A percentile compares a stretch with the other conserved stretches of the same genome.
Conservation (phyloP, 2,113 vertebrate genomes). For the Cettia cetti region DNA sequence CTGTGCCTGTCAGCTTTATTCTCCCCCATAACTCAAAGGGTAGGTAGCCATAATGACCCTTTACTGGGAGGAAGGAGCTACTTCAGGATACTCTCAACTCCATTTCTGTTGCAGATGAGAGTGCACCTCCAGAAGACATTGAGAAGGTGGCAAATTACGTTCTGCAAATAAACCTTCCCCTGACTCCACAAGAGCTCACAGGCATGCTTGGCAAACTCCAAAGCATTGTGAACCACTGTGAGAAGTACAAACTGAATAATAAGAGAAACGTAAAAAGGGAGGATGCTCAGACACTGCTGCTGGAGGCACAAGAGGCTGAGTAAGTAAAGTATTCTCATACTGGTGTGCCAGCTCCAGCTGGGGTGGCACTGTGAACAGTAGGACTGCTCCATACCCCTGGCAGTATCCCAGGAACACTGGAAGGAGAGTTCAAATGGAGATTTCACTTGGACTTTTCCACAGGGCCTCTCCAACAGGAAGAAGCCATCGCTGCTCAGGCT, state of each 20-base stretch:
- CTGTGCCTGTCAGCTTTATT: conserved; percentile 21
- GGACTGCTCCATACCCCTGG: not conserved
- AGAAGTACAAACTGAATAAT: conserved; percentile 45
- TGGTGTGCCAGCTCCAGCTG: not conserved
- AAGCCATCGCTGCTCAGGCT: not conserved
- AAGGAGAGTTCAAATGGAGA: not conserved
- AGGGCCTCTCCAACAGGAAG: not conserved
- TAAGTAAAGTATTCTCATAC: conserved; percentile 51
- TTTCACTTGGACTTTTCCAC: not conserved
- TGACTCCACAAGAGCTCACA: conserved; percentile 66
- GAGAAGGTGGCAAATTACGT: conserved; percentile 78
- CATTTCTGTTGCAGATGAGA: conserved; percentile 75
- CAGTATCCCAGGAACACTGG: not conserved
- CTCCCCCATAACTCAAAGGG: not conserved
- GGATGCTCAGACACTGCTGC: conserved; percentile 58
- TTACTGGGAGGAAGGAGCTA: not conserved
- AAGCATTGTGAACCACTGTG: conserved; percentile 51
- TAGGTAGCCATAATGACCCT: not conserved
- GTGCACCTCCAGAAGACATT: conserved; percentile 76
- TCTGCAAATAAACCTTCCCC: conserved; percentile 75
- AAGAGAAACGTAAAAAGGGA: conserved; percentile 50
- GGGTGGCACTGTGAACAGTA: not conserved
- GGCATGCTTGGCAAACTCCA: conserved; percentile 72
- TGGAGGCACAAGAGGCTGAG: conserved; percentile 67
- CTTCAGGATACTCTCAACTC: not conserved